Evolutionary conservation across 2,113 vertebrate species (phyloP).

Genomic region (Stegostoma tigrinum): DNA sequence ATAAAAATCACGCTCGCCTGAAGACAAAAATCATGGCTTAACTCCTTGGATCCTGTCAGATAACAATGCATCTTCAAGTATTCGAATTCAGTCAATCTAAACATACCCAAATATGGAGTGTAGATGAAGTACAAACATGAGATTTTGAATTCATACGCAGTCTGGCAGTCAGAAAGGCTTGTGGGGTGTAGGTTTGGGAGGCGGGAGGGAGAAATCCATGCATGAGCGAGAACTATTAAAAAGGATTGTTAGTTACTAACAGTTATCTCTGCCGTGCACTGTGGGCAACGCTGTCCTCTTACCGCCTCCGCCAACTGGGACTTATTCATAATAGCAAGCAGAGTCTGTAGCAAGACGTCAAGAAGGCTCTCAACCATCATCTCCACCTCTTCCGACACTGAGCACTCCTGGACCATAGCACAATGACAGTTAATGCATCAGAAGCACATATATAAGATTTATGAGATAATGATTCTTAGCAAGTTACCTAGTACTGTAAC

Average conservation of each 20-base stretch:
- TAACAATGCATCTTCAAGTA: neutral
- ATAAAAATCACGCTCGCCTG: neutral
- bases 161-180: neutral
- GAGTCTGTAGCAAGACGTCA: slow-evolving; percentile 93
- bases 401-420: slow-evolving; percentile 66
- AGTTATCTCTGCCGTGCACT: slow-evolving; percentile 99
- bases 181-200: neutral
- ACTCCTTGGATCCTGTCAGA: neutral
- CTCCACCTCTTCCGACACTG: slow-evolving; percentile 94
- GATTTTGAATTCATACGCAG: slow-evolving; percentile 6
- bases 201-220: neutral
- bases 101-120: slow-evolving; percentile 18
- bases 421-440: neutral
- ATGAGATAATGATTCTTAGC: neutral
- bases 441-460: neutral
- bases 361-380: slow-evolving; percentile 98
- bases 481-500: neutral
- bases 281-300: slow-evolving; percentile 98
- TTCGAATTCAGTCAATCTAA: neutral
- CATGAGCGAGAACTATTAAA: slow-evolving; percentile 2
- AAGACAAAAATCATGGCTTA: neutral
- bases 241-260: slow-evolving; percentile 98
- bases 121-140: neutral
- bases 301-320: slow-evolving; percentile 97
- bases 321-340: slow-evolving; percentile 98